Base-by-base conservation (phyloP, 1,140 invertebrate genomes). In the Stenopsyche tienmushanensis region DNA sequence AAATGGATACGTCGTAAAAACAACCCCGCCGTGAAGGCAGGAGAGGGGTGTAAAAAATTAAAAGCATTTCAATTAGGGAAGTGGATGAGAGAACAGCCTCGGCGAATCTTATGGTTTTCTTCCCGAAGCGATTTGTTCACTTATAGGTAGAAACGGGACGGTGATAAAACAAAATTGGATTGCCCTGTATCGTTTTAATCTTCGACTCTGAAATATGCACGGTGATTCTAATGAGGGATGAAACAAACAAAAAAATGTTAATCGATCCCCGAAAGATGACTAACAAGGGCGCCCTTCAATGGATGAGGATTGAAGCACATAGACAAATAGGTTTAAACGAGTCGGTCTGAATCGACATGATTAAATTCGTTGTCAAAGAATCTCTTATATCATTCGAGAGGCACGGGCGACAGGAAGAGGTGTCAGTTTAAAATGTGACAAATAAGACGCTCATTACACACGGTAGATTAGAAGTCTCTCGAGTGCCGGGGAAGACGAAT, bases 51-150 rank as follows among this genome's bases (percentile, higher is more conserved):
- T 49, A 60, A 69, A 69, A 69, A 69, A 69, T 69, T 69, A 69
- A 69, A 69, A 69, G 67, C 67, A 62, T 69, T 69, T 69, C 67
- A 69, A 69, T 69, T 69, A 69, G 47, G 58, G 54, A 57, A 65
- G 62, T 64, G 62, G 41, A 42, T 25, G 52, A 45, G 63, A 60
- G 26, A 8, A 23, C 24, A 18, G 39, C 15, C 52, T 54, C n/a
- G 18, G 39, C 25, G 25, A 53, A 45, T 15, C 39, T 15, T 57
- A 23, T 5, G 18, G 44, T 47, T 15, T 20, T 47, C 44, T 15
- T 13, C 29, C 17, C 44, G 17, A 47, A 47, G 8, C 17, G 8
- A 39, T 60, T 26, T 20, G 18, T 54, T 8, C 42, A 57, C 21
- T 23, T 23, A 53, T 53, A 53, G 9, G 50, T 23, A 53, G 20